Evolutionary conservation across 2,113 vertebrate genomes (phyloP), one percentile per base, ranked within the genome.

Genomic region (Silurus glanis): DNA sequence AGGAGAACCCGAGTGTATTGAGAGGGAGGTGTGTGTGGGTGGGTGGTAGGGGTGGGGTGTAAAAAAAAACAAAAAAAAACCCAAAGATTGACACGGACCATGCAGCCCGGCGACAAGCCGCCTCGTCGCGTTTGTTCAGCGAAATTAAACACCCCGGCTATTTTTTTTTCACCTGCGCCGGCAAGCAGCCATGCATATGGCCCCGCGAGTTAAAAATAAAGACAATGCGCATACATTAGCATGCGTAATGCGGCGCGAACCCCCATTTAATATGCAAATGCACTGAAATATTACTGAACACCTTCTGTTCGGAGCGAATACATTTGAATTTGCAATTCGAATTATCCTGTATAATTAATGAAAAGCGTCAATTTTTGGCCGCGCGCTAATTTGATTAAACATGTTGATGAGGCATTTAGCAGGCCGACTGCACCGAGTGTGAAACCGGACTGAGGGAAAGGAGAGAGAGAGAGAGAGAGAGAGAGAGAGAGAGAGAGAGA

Each of bases 341-440:
- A 96, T 97, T 96, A 97, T 97, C 96, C 96, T 96, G 96, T 96
- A 96, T 97, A 97, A 97, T 98, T 97, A 98, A 98, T 97, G 97
- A 97, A 97, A 97, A 96, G 95, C 95, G 94, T 97, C 97, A 96
- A 95, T 95, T 98, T 96, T 96, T 96, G 94, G 96, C 96, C 96
- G 95, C 95, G 94, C 94, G 95, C 96, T 98, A 97, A 97, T 98
- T 97, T 97, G 96, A 97, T 97, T 96, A 98, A 94, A 97, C 97
- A 96, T 96, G 95, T 95, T 96, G 96, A 97, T 95, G 96, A 96
- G 96, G 95, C 94, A 95, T 96, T 97, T 96, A 96, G 94, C 92
- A 92, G 93, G 91, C 90, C 94, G 94, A 94, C 93, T 78, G 87
- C 86, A 87, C 83, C 51, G 89, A 88, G 86, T 76, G 90, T 64